Evolutionary conservation across 2,888 invertebrate genomes (phyloP), one percentile per base, ranked within the genome.

Genomic region (Vesta saturnalis): DNA sequence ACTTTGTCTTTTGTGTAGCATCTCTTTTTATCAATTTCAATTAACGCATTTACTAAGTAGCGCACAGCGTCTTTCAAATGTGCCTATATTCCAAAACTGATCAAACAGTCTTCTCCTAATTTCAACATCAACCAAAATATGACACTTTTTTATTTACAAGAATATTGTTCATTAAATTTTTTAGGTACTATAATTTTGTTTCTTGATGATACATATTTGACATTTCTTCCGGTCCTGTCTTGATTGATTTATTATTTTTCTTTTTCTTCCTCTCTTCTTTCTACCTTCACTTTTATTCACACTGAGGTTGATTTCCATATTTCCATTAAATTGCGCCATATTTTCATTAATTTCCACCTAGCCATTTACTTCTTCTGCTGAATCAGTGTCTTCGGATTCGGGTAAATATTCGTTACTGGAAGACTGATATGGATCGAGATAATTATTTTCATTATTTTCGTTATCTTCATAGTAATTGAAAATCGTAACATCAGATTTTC

Each of bases 321-420:
- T 46, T n/a, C 46, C 10, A 14, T 30, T 30, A 30, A 30, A 6
- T 30, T 30, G 30, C 30, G 30, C 5, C 30, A 30, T 30, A 30
- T 30, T 30, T 30, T n/a, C 46, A 46, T 8, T 46, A 46, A 46
- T 14, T n/a, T 46, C 46, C 15, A n/a, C 46, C 46, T 5, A 46
- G 46, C 46, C 46, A 46, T 46, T 46, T 14, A 46, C 15, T 46
- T 46, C 46, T 46, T 46, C 46, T 46, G 46, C 46, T n/a, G 46
- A 46, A n/a, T 46, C 46, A 46, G 46, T 46, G 15, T 46, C 15
- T 14, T 46, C 46, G 15, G 46, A 46, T 8, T 8, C 46, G 46
- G 46, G 46, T n/a, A 46, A 8, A 46, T 46, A 46, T 46, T 46
- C 15, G 15, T 12, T 46, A 46, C 46, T 14, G 15, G 46, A 46